Percentiles rank a stretch among this genome's conserved stretches.
Evolutionary conservation across 2,888 invertebrate species (phyloP).

Genomic region (Tachina fera): DNA sequence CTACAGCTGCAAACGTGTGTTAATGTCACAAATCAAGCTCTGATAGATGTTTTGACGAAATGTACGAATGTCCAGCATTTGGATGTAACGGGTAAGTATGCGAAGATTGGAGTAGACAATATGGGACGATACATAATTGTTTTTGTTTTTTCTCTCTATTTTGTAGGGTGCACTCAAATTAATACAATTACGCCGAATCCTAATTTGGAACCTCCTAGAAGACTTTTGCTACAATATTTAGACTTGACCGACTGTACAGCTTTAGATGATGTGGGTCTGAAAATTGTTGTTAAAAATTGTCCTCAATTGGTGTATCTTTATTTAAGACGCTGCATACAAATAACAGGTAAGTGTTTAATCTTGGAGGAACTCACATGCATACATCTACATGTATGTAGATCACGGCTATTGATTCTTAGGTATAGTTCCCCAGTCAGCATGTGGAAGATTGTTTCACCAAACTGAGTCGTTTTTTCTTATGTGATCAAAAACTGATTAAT

Average conservation of each 20-base stretch:
- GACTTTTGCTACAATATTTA: slow-evolving; percentile 92
- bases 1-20: slow-evolving; percentile 90
- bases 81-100: slow-evolving; percentile 89
- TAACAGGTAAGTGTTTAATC: slow-evolving; percentile 87
- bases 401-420: no score
- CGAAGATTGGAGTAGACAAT: neutral
- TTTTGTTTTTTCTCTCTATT: neutral
- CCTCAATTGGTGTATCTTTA: slow-evolving; percentile 94
- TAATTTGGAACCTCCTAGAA: slow-evolving; percentile 86
- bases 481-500: no score
- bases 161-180: slow-evolving; percentile 88
- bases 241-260: slow-evolving; percentile 95
- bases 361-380: neutral
- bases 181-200: slow-evolving; percentile 90
- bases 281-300: slow-evolving; percentile 92
- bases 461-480: no score
- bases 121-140: neutral
- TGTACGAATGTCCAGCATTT: slow-evolving; percentile 92
- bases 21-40: slow-evolving; percentile 89
- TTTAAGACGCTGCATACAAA: slow-evolving; percentile 92
- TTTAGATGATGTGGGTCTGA: slow-evolving; percentile 92
- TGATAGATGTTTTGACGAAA: slow-evolving; percentile 91
- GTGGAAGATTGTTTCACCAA: no score
- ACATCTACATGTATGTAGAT: neutral
- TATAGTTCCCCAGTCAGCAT: no score